Conservation (phyloP, 2,113 vertebrate genomes). For the Hippocampus mohnikei region DNA sequence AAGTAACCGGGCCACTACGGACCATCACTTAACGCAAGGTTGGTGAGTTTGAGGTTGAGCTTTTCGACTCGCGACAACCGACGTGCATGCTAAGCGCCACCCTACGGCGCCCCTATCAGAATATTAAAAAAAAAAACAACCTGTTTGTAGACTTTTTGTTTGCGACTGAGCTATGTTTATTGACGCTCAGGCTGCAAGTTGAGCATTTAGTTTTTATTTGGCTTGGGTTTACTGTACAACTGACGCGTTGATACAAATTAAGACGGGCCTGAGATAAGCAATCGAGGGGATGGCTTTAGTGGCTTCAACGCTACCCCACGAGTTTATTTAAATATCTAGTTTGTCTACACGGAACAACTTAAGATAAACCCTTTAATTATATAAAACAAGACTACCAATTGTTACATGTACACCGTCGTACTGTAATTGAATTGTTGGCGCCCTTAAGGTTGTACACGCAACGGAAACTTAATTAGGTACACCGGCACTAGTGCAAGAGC, state of each 20-base stretch:
- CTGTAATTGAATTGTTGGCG: no score
- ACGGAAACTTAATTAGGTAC: no score
- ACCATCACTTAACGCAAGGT: neutral
- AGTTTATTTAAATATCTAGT: neutral
- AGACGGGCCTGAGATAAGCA: neutral
- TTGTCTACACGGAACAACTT: neutral
- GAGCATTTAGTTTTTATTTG: neutral
- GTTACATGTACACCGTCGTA: no score
- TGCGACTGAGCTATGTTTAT: neutral
- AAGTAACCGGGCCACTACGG: neutral
- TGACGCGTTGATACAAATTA: neutral
- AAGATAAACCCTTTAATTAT: neutral
- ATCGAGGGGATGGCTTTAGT: neutral
- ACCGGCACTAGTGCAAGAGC: no score
- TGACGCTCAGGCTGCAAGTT: neutral
- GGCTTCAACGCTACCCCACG: no score
- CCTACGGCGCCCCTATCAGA: neutral
- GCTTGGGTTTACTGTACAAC: neutral
- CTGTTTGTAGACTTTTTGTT: neutral
- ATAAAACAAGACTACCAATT: no score
- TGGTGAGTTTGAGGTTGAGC: neutral
- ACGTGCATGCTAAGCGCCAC: neutral
- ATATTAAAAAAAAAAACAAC: neutral
- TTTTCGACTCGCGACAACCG: neutral
- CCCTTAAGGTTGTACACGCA: no score